These are phyloP conservation scores for Melieria picta DNA, from an alignment of 2,888 invertebrate genomes.

Conservation along the genomic window DNA sequence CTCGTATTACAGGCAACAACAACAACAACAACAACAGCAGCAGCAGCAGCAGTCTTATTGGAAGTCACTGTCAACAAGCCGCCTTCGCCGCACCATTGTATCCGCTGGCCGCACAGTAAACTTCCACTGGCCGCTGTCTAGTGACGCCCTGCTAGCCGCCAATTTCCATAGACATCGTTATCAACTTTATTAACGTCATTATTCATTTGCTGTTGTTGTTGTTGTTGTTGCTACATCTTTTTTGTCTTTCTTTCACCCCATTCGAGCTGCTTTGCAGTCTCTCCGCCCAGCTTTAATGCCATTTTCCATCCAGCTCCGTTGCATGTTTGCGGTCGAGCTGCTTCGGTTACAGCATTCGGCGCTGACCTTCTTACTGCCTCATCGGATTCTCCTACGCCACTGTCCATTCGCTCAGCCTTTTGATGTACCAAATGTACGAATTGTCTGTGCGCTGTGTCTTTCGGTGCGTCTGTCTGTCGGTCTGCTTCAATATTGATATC, in stretches of 20 bases:
- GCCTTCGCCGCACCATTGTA: neutral
- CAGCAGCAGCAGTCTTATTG: neutral
- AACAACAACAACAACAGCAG: neutral
- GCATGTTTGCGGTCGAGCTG: neutral
- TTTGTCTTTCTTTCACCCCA: neutral
- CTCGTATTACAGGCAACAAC: neutral
- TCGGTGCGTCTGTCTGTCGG: constrained; percentile 1
- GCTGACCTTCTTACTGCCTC: constrained; percentile 13
- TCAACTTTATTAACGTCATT: constrained; percentile 37
- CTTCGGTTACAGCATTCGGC: neutral
- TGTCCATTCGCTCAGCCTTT: constrained; percentile 17
- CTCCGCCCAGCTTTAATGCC: neutral
- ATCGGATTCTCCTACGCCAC: constrained; percentile 19
- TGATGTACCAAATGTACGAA: constrained; percentile 10
- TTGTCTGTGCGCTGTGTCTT: constrained; percentile 3
- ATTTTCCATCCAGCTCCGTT: neutral
- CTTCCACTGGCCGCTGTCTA: neutral
- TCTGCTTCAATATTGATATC: constrained; percentile 32
- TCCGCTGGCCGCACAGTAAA: neutral
- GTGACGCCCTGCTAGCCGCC: neutral
- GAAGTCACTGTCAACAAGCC: neutral
- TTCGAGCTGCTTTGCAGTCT: neutral
- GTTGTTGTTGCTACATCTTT: constrained; percentile 13
- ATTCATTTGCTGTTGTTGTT: constrained; percentile 21
- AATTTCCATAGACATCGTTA: constrained; percentile 18